These are phyloP conservation scores for Zootoca vivipara DNA, from an alignment of 2,113 vertebrate species.

Conservation along the genomic window DNA sequence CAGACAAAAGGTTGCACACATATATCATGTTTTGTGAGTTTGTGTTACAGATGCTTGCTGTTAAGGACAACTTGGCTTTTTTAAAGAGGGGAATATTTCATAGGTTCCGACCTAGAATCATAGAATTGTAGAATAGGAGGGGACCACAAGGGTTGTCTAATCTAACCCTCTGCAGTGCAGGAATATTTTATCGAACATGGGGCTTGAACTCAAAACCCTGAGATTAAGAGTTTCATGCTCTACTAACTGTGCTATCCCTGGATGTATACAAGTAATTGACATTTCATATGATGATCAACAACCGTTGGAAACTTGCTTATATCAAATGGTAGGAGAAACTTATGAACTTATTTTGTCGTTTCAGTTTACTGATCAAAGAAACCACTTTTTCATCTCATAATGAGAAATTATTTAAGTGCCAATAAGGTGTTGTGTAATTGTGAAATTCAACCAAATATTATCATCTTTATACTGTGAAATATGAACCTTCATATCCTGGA, in stretches of 20 bases:
- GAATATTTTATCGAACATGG: no score
- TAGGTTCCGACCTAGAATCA: no score
- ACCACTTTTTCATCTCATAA: background rate
- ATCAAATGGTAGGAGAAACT: background rate
- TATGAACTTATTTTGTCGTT: background rate
- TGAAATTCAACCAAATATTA: background rate
- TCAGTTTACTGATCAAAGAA: background rate
- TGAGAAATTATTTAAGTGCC: background rate
- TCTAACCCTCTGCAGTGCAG: no score
- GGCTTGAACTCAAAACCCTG: no score
- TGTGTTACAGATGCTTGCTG: background rate
- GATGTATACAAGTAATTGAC: background rate
- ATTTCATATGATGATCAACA: background rate
- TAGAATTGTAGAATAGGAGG: no score
- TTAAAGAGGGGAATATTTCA: background rate
- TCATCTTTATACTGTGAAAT: rapidly evolving
- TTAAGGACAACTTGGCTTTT: background rate
- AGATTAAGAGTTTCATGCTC: no score
- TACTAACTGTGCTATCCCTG: no score
- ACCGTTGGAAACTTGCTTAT: background rate
- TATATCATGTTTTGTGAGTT: background rate
- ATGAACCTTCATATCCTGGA: rapidly evolving
- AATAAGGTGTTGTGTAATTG: background rate
- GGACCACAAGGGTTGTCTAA: no score
- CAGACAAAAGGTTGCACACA: background rate